Evolutionary conservation across 2,113 vertebrate species (phyloP), one percentile per base, ranked within the genome.

Genomic region (Illadopsis cleaveri): DNA sequence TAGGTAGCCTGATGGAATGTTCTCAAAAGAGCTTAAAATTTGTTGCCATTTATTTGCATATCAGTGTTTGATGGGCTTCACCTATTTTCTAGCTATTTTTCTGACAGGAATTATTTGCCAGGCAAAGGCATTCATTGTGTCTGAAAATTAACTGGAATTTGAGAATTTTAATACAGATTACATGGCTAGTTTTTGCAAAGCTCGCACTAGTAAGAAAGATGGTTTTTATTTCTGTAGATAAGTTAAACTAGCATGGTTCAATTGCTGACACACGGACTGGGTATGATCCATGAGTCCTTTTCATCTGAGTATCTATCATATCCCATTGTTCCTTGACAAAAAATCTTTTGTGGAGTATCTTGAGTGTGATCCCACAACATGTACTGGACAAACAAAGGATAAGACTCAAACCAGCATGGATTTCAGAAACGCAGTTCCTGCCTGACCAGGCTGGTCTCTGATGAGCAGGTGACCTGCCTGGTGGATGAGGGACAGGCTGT

Each of bases 271-370:
- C 5, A 48, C 60, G 23, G 14, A 5, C 6, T 66, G 13, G 2
- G 2, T 75, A 16, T 27, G 15, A 45, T 61, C 10, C 11, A 19
- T 0, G 0, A 6, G 6, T 38, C 3, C 2, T 56, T 72, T 33
- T 48, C 8, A 23, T 64, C 15, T 40, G 15, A 3, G 3, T 5
- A 4, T 24, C 13, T 22, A 12, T 17, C 30, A 10, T 5, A 33
- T n/a, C 5, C 4, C 33, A 56, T 15, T 18, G 13, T 15, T 64
- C 9, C 11, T 65, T 38, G 23, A 28, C 5, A 54, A 58, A 16
- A 6, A 54, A 20, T 20, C 2, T 69, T 68, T 14, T 18, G 8
- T 31, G n/a, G 24, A 45, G 40, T 2, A 15, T 22, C 24, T 12
- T 54, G 13, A 22, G 6, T 35, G 24, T 30, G 40, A 35, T 47